Evolutionary conservation across 2,113 vertebrate genomes (phyloP).

Genomic region (Scortum barcoo): DNA sequence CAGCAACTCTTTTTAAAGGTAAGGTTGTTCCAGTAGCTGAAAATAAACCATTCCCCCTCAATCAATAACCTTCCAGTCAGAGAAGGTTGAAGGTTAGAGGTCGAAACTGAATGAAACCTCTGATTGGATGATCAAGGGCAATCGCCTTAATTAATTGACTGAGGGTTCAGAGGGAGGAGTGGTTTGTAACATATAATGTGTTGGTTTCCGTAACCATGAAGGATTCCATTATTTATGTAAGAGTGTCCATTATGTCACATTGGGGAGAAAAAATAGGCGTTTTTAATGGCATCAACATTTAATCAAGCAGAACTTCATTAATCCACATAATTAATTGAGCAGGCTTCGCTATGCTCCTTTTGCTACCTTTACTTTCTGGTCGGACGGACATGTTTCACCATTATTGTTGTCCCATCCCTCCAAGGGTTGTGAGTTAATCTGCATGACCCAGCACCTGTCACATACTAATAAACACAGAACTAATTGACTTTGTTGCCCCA

Average conservation of each 20-base stretch:
- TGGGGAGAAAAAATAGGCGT: slow-evolving; percentile 77
- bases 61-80: slow-evolving; percentile 71
- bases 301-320: slow-evolving; percentile 89
- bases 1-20: slow-evolving; percentile 66
- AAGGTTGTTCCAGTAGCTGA: slow-evolving; percentile 49
- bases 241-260: slow-evolving; percentile 83
- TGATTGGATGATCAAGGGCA: slow-evolving; percentile 81
- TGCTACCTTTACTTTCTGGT: slow-evolving; percentile 87
- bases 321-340: slow-evolving; percentile 88
- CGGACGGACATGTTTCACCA: slow-evolving; percentile 85
- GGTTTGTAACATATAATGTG: slow-evolving; percentile 76
- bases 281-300: slow-evolving; percentile 83
- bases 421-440: slow-evolving; percentile 88
- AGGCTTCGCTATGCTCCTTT: slow-evolving; percentile 83
- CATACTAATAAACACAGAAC: slow-evolving; percentile 87
- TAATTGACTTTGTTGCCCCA: slow-evolving; percentile 85
- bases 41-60: slow-evolving; percentile 64
- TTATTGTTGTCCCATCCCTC: slow-evolving; percentile 87
- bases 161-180: slow-evolving; percentile 63
- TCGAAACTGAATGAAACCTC: slow-evolving; percentile 70
- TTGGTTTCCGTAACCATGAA: slow-evolving; percentile 81
- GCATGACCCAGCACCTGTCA: slow-evolving; percentile 86
- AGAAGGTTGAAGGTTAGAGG: slow-evolving; percentile 77
- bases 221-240: slow-evolving; percentile 85
- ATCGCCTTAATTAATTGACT: slow-evolving; percentile 80